Evolutionary conservation across 1,140 invertebrate species (phyloP).

Genomic region (Cherax destructor): DNA sequence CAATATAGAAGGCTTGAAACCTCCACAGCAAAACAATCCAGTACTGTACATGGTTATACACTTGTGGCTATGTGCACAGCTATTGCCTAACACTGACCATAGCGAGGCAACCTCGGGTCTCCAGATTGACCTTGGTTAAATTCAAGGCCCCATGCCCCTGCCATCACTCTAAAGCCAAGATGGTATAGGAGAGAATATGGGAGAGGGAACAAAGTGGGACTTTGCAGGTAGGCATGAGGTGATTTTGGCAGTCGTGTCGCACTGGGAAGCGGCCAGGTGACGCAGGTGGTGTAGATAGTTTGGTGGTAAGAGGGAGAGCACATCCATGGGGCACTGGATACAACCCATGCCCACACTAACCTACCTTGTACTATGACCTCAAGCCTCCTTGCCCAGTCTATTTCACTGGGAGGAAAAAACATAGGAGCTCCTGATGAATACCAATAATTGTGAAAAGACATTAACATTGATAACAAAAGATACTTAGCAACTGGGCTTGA

Average conservation of each 20-base stretch:
- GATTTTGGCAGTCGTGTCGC: constrained; percentile 67
- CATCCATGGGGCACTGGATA: constrained; percentile 59
- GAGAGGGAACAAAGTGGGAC: constrained; percentile 34
- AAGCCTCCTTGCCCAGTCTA: constrained; percentile 51
- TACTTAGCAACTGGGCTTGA: constrained; percentile 58
- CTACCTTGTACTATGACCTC: constrained; percentile 68
- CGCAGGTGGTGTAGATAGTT: constrained; percentile 36
- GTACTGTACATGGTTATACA: constrained; percentile 60
- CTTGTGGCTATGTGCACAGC: constrained; percentile 60
- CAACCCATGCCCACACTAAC: constrained; percentile 69
- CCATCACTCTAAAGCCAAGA: constrained; percentile 1
- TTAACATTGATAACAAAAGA: constrained; percentile 39
- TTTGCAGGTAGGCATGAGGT: constrained; percentile 63
- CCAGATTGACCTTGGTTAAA: constrained; percentile 48
- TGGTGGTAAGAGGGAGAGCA: constrained; percentile 42
- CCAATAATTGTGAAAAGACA: constrained; percentile 23
- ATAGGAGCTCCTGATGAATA: constrained; percentile 25
- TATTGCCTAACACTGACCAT: constrained; percentile 70
- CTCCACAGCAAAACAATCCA: constrained; percentile 56
- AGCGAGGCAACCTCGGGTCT: constrained; percentile 59
- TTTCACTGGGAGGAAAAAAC: constrained; percentile 1
- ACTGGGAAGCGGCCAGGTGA: constrained; percentile 65
- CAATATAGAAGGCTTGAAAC: constrained; percentile 59
- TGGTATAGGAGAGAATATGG: constrained; percentile 19
- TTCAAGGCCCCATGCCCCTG: constrained; percentile 49